Conservation (phyloP, 23 tunicate species). For the Phallusia fumigata region DNA sequence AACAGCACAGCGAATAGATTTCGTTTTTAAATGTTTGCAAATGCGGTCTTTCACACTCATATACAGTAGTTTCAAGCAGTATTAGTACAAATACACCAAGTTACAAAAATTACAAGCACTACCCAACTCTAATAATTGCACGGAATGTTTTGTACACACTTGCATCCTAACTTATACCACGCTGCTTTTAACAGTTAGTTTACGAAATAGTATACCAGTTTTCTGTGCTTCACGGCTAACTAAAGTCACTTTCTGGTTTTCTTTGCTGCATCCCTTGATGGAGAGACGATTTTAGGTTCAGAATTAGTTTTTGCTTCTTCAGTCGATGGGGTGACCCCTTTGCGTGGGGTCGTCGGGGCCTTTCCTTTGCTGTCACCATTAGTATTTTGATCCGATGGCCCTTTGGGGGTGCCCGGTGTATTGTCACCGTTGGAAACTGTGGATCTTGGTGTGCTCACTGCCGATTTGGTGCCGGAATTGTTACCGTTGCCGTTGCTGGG, state of each 20-base stretch:
- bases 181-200: too few relatives aligned
- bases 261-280: not conserved
- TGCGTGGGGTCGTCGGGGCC: not conserved
- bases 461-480: not conserved
- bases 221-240: not conserved
- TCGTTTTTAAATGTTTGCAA: too few relatives aligned
- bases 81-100: too few relatives aligned
- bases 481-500: not conserved
- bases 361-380: not conserved
- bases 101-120: too few relatives aligned
- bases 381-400: not conserved
- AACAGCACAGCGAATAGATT: too few relatives aligned
- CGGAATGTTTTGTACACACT: too few relatives aligned
- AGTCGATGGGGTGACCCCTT: not conserved
- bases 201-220: not conserved
- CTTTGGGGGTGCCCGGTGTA: constrained; percentile 5
- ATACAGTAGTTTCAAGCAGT: too few relatives aligned
- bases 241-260: not conserved
- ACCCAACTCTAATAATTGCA: too few relatives aligned
- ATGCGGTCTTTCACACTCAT: too few relatives aligned
- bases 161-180: too few relatives aligned
- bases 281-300: not conserved
- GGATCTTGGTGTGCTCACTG: not conserved
- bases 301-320: not conserved
- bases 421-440: not conserved